Conservation (phyloP, 2,113 vertebrate species). For the Gobiocypris rarus region DNA sequence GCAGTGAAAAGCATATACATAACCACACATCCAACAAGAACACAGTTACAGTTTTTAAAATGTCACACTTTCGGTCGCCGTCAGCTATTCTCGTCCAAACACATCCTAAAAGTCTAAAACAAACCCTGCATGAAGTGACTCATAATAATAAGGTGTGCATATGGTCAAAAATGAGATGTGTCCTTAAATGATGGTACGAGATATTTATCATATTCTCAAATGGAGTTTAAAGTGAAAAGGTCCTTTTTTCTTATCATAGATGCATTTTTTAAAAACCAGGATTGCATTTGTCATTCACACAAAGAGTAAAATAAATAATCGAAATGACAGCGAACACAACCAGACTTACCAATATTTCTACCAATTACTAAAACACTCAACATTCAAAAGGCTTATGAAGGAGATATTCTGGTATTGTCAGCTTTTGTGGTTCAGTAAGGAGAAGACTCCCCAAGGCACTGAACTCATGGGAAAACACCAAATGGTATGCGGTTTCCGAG, state of each 20-base stretch:
- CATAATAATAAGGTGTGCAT: constrained; percentile 38
- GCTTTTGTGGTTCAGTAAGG: constrained; percentile 29
- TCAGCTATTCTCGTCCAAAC: neutral
- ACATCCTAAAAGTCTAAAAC: constrained; percentile 47
- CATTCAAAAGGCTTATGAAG: constrained; percentile 46
- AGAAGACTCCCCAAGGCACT: constrained; percentile 32
- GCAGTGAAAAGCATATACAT: constrained; percentile 52
- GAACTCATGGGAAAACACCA: constrained; percentile 11
- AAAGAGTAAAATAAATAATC: constrained; percentile 51
- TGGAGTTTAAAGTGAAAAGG: neutral
- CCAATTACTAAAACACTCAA: constrained; percentile 46
- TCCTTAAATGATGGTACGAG: neutral
- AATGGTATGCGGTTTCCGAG: constrained; percentile 8
- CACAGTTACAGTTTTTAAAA: constrained; percentile 26
- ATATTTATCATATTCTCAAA: neutral
- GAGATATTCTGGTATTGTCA: neutral
- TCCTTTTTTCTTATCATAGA: constrained; percentile 2
- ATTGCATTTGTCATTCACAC: constrained; percentile 36
- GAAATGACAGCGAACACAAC: constrained; percentile 36
- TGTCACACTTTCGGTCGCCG: constrained; percentile 7
- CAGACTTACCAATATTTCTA: constrained; percentile 40
- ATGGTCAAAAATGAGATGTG: constrained; percentile 25
- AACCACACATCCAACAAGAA: constrained; percentile 49
- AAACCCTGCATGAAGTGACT: constrained; percentile 23
- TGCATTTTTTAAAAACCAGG: neutral